Base-by-base conservation (phyloP, 2,888 invertebrate genomes). In the Dione vanillae region DNA sequence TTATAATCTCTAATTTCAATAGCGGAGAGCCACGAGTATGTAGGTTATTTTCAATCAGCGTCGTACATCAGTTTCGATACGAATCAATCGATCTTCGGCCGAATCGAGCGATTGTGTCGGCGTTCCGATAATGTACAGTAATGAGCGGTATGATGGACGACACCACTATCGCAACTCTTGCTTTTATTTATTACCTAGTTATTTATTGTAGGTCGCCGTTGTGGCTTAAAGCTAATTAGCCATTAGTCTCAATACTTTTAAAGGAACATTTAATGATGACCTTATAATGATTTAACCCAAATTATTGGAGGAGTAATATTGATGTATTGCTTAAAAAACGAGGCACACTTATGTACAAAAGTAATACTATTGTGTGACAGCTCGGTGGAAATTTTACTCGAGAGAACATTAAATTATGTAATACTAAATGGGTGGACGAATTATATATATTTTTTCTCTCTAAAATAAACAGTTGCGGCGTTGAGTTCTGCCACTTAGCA, bases 61-160 rank as follows among this genome's bases (percentile, higher is more conserved):
- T 67, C 72, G 64, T 67, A 69, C 72, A 72, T 72, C 72, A 65
- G 16, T 51, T 61, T 67, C 71, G 73, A 75, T 75, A 73, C 74
- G 76, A 73, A 80, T 79, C 80, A 77, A 79, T 79, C 80, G 79
- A 78, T 80, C 80, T 78, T 76, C 72, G 74, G 75, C 74, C 76
- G 76, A 76, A 78, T 77, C 77, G 72, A 70, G 74, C 75, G 78
- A 79, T 78, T 76, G 75, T 75, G 76, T 75, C 76, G 75, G 76
- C 79, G 74, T 75, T 74, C 69, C 78, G 77, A 78, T 79, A 78
- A 77, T 77, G 72, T 76, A 76, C 75, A 64, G 76, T 78, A 78
- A 77, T 76, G 79, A 77, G 75, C 72, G 69, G 61, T 68, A 76
- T 78, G 79, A 80, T 78, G 74, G 69, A 78, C 78, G 78, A 78